phyloP scores from a whole-genome alignment of 2,797 vertebrate genomes.

The Florisuga fusca region DNA sequence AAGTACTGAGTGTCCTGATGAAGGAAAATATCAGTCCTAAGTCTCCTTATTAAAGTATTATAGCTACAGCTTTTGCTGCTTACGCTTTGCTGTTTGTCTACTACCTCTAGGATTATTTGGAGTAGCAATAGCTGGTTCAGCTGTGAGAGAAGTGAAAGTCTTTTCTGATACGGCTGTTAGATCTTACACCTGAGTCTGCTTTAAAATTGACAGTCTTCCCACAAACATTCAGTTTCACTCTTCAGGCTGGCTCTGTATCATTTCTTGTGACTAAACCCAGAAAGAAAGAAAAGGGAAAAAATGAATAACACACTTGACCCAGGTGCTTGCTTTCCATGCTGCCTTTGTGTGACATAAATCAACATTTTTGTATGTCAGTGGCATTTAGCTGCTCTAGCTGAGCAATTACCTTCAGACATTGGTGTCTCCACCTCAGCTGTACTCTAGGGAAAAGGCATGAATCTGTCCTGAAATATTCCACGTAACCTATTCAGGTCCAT shows the following conservation, averaged over 20 bases:
- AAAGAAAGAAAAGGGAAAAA: background rate
- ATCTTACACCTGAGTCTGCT: constrained; percentile 39
- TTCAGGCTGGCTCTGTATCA: constrained; percentile 11
- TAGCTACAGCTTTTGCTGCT: background rate
- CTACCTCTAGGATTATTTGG: background rate
- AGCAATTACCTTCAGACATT: constrained; percentile 47
- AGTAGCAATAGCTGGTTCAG: background rate
- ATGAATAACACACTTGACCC: constrained; percentile 19
- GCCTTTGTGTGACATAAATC: constrained; percentile 59
- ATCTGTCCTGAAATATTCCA: background rate
- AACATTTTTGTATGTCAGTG: constrained; percentile 5
- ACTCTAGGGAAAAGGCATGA: background rate
- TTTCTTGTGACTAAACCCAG: constrained; percentile 1
- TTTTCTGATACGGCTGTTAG: background rate
- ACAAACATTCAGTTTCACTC: constrained; percentile 33
- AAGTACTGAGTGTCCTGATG: background rate
- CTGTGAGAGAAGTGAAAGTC: background rate
- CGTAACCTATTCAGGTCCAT: background rate
- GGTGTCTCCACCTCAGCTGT: constrained; percentile 7
- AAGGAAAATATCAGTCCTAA: background rate
- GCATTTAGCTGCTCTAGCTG: constrained; percentile 48
- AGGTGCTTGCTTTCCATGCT: constrained; percentile 44
- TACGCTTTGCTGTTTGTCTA: background rate
- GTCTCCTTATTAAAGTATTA: background rate
- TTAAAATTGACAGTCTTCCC: constrained; percentile 47